Evolutionary conservation across 2,113 vertebrate genomes (phyloP), one percentile per base, ranked within the genome.

Genomic region (Fregetta grallaria): DNA sequence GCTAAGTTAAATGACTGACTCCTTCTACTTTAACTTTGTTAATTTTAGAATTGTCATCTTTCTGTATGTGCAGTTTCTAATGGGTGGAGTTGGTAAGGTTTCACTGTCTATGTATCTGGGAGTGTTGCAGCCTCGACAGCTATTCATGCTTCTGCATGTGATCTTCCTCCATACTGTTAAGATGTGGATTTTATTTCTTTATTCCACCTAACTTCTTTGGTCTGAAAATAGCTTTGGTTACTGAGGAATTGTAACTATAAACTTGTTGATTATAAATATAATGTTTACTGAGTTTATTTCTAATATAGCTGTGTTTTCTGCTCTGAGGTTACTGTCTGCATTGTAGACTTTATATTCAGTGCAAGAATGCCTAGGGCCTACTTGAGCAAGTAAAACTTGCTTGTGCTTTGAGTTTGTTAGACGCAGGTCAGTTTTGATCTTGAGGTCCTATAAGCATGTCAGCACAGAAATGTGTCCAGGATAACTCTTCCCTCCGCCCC

Each of bases 31-130:
- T 45, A 65, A n/a, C 44, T 47, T 68, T 5, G 2, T 78, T 68
- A 15, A 44, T 91, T 91, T 75, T 61, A 56, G 40, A 85, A 15
- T 63, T 80, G 13, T 52, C 40, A 32, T 45, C 29, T 88, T 94
- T 67, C 61, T 11, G 17, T 77, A 49, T 0, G 0, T 74, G 19
- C 22, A 67, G 0, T 80, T 7, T 66, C 15, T 74, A 47, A 23
- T 32, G 38, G 42, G 20, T 77, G 26, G 38, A 62, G 32, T 55
- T 78, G 17, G 7, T 81, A 5, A 25, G 21, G 11, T 82, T 77
- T 75, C 63, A 10, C 17, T 59, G 16, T 59, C 29, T 66, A 1
- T 36, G 8, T 55, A 10, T 61, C 53, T 76, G 42, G 45, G 19
- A 52, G 6, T 52, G 42, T 40, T 88, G 63, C 47, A 77, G 34